Evolutionary conservation across 2,113 vertebrate genomes (phyloP), one percentile per base, ranked within the genome.

Genomic region (Python bivittatus): DNA sequence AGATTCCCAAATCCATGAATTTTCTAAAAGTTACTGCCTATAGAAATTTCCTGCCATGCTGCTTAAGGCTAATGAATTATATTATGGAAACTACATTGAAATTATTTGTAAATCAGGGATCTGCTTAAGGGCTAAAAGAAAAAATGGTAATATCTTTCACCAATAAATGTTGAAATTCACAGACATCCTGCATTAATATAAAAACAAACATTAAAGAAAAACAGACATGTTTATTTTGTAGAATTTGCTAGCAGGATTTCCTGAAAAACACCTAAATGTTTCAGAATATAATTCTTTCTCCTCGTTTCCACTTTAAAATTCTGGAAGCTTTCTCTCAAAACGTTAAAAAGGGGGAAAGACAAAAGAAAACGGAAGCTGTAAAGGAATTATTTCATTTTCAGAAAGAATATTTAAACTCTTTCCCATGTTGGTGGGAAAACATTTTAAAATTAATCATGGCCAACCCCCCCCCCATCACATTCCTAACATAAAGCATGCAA

Each of bases 1-100:
- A 90, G 91, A 85, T 57, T 92, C 91, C 87, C 92, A 95, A 96
- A 92, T 90, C 92, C 95, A 91, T 94, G 27, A 92, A 93, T 94
- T 95, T 88, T 87, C 54, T 93, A 85, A 90, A 79, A 91, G 92
- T 94, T 91, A 86, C 86, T 84, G 44, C 8, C 33, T 91, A 25
- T 92, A 92, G 48, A 1, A 11, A 4, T 22, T 53, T 90, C 93
- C 92, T 93, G 84, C 15, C 11, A 53, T 29, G 48, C 52, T 94
- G 42, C 90, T 89, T 90, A 57, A 90, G 86, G 92, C 57, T 90
- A 29, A 27, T 44, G 93, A 27, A 33, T 0, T 6, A 60, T 88
- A 94, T 91, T 44, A 84, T 38, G 15, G 11, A 84, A n/a, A 25
- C 6, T 64, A 58, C 3, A 48, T 64, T 88, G 2, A 29, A 9